Evolutionary conservation across 2,797 vertebrate genomes (phyloP).

Genomic region (Glyptemys insculpta): DNA sequence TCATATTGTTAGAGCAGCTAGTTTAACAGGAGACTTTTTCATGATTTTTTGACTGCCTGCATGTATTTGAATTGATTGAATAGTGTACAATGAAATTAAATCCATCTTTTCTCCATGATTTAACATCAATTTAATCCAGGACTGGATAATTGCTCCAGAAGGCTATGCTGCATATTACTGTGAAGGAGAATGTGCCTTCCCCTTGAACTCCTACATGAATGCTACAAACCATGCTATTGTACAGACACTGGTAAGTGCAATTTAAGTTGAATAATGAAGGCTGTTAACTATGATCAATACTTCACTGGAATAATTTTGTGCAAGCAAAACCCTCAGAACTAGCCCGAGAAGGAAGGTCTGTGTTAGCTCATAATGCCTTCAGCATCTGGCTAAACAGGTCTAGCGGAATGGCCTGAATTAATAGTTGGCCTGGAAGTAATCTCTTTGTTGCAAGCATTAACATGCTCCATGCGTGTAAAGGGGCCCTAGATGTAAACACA

Average conservation of each 20-base stretch:
- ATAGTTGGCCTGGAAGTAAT: constrained; percentile 10
- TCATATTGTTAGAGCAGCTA: background rate
- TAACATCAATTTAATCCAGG: constrained; percentile 77
- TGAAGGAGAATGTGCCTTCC: constrained; percentile 98
- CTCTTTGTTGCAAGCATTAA: constrained; percentile 21
- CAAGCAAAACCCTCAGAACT: background rate
- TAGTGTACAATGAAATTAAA: background rate
- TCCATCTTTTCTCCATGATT: background rate
- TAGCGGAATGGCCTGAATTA: constrained; percentile 38
- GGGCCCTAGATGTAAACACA: background rate
- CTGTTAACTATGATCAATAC: background rate
- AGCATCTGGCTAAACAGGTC: constrained; percentile 15
- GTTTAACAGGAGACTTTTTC: background rate
- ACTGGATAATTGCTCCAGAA: constrained; percentile 98
- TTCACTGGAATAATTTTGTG: background rate
- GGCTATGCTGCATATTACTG: constrained; percentile 98
- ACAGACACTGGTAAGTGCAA: constrained; percentile 93
- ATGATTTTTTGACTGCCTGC: background rate
- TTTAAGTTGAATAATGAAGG: background rate
- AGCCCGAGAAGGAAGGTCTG: background rate
- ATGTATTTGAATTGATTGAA: background rate
- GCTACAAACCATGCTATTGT: constrained; percentile 99
- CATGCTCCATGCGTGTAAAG: background rate
- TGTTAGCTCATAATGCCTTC: constrained; percentile 23
- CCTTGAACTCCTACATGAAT: constrained; percentile 98